Conservation (phyloP, 2,113 vertebrate genomes). For the Muscicapa adusta region DNA sequence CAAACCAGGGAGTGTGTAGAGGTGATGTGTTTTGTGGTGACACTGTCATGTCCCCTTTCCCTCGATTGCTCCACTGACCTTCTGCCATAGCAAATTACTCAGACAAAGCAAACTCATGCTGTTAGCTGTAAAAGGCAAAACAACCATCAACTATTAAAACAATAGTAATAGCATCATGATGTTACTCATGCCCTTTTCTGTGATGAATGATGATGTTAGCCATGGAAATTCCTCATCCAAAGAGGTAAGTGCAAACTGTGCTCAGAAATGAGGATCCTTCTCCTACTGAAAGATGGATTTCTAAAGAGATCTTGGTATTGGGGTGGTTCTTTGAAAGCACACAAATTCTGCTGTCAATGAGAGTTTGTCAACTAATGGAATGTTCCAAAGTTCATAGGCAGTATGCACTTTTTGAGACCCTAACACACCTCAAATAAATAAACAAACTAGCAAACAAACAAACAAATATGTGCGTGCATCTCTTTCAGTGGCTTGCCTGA, state of each 20-base stretch:
- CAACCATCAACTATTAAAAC: neutral
- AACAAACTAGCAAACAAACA: neutral
- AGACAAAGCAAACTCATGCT: neutral
- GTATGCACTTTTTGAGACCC: neutral
- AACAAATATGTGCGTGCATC: rapidly evolving
- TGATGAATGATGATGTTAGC: neutral
- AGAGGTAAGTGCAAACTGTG: neutral
- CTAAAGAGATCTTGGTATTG: neutral
- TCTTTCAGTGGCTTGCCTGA: neutral
- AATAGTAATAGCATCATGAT: neutral
- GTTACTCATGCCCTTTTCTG: neutral
- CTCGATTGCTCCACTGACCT: neutral
- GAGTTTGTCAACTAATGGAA: neutral
- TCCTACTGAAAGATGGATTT: neutral
- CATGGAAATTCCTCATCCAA: neutral
- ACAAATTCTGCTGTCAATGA: neutral
- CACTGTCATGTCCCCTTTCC: neutral
- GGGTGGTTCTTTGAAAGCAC: neutral
- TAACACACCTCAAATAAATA: neutral
- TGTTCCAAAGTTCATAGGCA: neutral
- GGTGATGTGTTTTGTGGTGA: neutral
- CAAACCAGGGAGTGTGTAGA: neutral
- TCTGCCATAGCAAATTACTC: neutral
- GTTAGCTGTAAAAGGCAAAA: neutral
- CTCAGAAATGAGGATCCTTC: neutral